Evolutionary conservation across 2,888 invertebrate genomes (phyloP).

Genomic region (Unio pictorum): DNA sequence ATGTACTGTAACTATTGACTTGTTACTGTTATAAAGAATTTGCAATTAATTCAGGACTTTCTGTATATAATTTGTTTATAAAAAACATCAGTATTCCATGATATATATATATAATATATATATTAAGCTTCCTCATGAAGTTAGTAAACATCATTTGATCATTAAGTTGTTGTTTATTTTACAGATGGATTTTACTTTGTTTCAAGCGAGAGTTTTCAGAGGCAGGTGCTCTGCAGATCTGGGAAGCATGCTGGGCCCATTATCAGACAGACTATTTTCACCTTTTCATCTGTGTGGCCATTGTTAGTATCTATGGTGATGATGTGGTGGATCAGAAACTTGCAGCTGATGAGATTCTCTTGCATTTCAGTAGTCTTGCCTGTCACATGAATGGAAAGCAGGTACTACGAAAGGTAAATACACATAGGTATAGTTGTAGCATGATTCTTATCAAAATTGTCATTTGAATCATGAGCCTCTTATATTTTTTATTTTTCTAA

Average conservation of each 20-base stretch:
- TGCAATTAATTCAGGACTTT: too few species aligned
- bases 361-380: conserved; percentile 95
- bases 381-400: conserved; percentile 97
- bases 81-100: too few species aligned
- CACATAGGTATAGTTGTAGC: neutral
- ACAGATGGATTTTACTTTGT: conserved; percentile 89
- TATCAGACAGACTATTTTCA: conserved; percentile 97
- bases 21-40: too few species aligned
- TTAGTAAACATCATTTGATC: neutral
- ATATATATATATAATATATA: too few species aligned
- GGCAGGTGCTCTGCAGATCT: conserved; percentile 89
- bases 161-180: conserved; percentile 2
- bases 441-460: too few species aligned
- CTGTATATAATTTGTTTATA: too few species aligned
- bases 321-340: conserved; percentile 90
- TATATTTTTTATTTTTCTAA: too few species aligned
- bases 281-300: conserved; percentile 92
- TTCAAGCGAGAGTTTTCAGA: conserved; percentile 91
- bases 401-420: conserved; percentile 83
- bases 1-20: too few species aligned
- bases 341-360: conserved; percentile 93
- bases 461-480: too few species aligned
- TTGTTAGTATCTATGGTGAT: conserved; percentile 90
- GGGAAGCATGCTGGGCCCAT: conserved; percentile 98
- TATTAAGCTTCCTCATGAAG: too few species aligned